Conservation (phyloP, 1,140 invertebrate genomes). For the Ceratina australensis region DNA sequence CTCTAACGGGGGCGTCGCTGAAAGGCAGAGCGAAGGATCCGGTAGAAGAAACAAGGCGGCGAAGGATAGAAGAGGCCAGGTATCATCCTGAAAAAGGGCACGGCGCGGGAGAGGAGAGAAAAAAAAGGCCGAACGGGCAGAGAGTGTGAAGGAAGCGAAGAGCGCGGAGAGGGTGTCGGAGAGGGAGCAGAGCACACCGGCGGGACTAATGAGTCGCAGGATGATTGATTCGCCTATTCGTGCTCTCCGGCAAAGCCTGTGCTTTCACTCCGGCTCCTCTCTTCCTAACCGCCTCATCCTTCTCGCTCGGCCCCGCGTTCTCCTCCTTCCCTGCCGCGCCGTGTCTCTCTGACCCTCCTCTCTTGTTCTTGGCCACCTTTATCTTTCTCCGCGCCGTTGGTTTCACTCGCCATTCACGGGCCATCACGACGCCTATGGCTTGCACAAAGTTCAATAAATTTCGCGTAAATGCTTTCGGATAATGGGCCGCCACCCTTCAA, state of each 20-base stretch:
- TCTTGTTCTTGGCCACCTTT: slow-evolving; percentile 56
- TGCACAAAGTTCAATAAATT: slow-evolving; percentile 66
- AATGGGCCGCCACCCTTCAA: slow-evolving; percentile 18
- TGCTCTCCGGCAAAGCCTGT: slow-evolving; percentile 59
- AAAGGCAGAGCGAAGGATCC: slow-evolving; percentile 20
- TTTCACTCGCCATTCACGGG: slow-evolving; percentile 70
- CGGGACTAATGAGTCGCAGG: slow-evolving; percentile 75
- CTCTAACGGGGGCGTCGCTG: slow-evolving; percentile 18
- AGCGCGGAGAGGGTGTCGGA: slow-evolving; percentile 35
- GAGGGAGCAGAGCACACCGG: slow-evolving; percentile 60
- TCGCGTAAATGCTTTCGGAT: slow-evolving; percentile 64
- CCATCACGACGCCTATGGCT: slow-evolving; percentile 54
- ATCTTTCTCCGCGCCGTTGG: slow-evolving; percentile 66
- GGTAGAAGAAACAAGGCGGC: slow-evolving; percentile 26
- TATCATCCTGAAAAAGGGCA: slow-evolving; percentile 40
- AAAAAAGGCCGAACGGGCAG: slow-evolving; percentile 27
- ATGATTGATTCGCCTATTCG: slow-evolving; percentile 76
- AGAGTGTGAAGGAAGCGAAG: slow-evolving; percentile 38
- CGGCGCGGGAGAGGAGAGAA: slow-evolving; percentile 1
- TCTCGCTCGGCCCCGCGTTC: neutral
- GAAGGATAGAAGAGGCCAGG: slow-evolving; percentile 16
- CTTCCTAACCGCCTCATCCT: neutral
- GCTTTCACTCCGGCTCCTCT: slow-evolving; percentile 67
- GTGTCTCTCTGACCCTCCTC: slow-evolving; percentile 21
- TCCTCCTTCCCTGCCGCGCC: neutral